Evolutionary conservation across 1,140 invertebrate genomes (phyloP).

Genomic region (Vanessa tameamea): DNA sequence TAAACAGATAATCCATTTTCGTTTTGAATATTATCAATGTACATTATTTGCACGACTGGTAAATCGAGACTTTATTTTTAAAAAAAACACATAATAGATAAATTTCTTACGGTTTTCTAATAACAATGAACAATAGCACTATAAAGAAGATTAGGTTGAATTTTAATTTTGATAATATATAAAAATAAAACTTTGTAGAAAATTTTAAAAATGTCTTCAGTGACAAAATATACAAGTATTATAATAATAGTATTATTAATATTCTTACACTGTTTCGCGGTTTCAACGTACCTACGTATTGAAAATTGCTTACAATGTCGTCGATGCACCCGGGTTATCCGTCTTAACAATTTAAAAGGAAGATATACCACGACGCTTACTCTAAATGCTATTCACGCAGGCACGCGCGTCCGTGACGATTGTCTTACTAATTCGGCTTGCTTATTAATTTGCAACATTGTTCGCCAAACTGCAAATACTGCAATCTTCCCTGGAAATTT

Average conservation of each 20-base stretch:
- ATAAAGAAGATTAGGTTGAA: too few species aligned
- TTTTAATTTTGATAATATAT: too few species aligned
- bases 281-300: slow-evolving; percentile 20
- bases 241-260: neutral
- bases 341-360: neutral
- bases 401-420: slow-evolving; percentile 48
- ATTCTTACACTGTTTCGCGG: slow-evolving; percentile 19
- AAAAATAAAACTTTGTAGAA: too few species aligned
- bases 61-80: too few species aligned
- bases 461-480: slow-evolving; percentile 53
- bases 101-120: too few species aligned
- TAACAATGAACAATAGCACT: too few species aligned
- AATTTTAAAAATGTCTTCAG: too few species aligned
- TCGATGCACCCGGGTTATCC: slow-evolving; percentile 30
- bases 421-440: slow-evolving; percentile 57
- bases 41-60: too few species aligned
- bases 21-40: too few species aligned
- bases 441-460: slow-evolving; percentile 66
- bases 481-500: slow-evolving; percentile 54
- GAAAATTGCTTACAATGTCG: slow-evolving; percentile 19
- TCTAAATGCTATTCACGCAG: slow-evolving; percentile 49
- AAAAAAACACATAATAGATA: too few species aligned
- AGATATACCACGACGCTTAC: neutral
- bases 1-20: too few species aligned
- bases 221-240: too few species aligned